Percentiles rank a stretch among this genome's conserved stretches.
phyloP scores from a whole-genome alignment of 2,888 invertebrate genomes.

The Meta bourneti region DNA sequence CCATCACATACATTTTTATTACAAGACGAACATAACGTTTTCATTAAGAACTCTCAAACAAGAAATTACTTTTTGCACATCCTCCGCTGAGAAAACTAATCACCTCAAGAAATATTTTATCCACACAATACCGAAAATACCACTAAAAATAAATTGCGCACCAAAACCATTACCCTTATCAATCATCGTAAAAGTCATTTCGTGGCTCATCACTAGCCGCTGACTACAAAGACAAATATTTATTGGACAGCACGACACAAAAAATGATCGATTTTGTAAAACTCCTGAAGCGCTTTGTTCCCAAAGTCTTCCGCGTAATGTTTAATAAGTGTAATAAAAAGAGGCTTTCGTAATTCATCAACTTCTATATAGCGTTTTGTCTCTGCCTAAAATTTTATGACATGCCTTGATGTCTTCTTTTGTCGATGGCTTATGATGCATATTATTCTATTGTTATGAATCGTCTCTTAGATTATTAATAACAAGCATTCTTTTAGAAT shows the following conservation, averaged over 20 bases:
- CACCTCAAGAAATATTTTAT: neutral
- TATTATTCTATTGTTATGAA: neutral
- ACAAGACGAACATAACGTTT: neutral
- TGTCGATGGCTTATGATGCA: neutral
- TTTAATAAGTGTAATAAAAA: neutral
- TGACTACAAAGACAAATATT: neutral
- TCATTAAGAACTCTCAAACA: neutral
- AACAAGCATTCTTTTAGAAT: neutral
- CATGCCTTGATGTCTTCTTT: neutral
- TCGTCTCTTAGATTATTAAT: neutral
- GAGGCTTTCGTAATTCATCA: neutral
- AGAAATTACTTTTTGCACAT: neutral
- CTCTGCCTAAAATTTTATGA: neutral
- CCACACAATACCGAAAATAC: neutral
- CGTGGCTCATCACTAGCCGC: neutral
- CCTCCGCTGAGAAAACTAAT: neutral
- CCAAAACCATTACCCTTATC: neutral
- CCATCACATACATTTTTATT: neutral
- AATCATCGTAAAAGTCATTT: slow-evolving; percentile 44
- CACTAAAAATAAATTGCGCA: neutral
- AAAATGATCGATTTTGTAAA: neutral
- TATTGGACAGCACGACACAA: neutral
- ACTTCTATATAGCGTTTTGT: neutral
- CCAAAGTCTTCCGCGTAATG: neutral
- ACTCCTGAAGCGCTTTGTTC: neutral